Percentiles rank a stretch among this genome's conserved stretches.
Evolutionary conservation across 2,797 vertebrate genomes (phyloP).

Genomic region (Neomorphus geoffroyi): DNA sequence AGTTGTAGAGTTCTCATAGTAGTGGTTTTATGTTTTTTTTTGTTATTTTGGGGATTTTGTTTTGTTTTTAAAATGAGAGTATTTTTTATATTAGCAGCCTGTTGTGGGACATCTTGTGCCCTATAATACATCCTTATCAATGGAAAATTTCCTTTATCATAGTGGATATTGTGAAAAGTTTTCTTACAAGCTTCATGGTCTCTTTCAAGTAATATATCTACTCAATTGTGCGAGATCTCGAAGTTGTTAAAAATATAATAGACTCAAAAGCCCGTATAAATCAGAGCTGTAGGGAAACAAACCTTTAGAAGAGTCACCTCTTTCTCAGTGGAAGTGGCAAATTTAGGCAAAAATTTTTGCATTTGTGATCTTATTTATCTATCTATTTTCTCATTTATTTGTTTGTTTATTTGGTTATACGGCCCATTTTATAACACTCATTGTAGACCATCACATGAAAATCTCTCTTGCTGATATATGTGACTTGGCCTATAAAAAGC

Average conservation of each 20-base stretch:
- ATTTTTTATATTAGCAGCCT: neutral
- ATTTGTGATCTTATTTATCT: neutral
- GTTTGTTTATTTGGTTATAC: neutral
- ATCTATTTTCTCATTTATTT: neutral
- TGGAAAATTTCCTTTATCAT: neutral
- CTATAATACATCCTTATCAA: neutral
- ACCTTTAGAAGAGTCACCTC: neutral
- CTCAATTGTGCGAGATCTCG: neutral
- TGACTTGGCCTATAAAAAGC: neutral
- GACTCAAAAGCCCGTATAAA: neutral
- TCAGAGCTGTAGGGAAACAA: neutral
- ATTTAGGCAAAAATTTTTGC: neutral
- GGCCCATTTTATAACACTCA: neutral
- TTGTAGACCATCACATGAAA: neutral
- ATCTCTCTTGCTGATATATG: neutral
- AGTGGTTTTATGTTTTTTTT: neutral
- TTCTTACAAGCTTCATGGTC: neutral
- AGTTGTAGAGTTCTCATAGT: neutral
- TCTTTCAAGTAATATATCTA: neutral
- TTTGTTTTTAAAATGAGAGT: neutral
- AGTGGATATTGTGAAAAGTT: neutral
- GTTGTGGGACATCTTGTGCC: neutral
- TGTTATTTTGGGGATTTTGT: too few species aligned
- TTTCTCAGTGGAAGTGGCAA: neutral
- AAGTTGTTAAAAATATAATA: neutral